Conservation (phyloP, 2,888 invertebrate genomes). For the Erpobdella octoculata region DNA sequence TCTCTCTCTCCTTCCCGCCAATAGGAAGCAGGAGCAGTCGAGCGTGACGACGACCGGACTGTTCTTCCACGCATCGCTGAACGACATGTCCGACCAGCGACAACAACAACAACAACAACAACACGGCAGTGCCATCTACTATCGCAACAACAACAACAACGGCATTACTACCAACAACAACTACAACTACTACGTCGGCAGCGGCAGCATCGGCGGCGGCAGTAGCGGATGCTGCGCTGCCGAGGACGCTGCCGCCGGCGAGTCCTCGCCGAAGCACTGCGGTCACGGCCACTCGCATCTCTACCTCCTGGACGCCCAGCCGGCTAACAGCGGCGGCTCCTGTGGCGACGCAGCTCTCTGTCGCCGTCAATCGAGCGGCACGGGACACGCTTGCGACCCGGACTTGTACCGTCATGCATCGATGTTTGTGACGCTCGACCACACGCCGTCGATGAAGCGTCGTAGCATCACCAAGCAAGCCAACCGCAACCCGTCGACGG, state of each 20-base stretch:
- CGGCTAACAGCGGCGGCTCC: neutral
- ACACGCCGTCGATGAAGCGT: neutral
- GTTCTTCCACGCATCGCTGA: neutral
- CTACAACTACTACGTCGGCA: neutral
- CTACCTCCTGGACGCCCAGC: neutral
- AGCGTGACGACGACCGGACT: conserved; percentile 5
- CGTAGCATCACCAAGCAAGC: neutral
- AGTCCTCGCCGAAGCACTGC: neutral
- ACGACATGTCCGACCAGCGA: neutral
- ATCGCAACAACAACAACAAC: conserved; percentile 9
- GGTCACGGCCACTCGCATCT: neutral
- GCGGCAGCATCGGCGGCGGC: neutral
- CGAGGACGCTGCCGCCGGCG: neutral
- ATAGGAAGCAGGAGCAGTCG: neutral
- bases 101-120: conserved; percentile 13
- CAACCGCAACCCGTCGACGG: neutral
- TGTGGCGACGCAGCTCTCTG: no score
- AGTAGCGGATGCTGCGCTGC: no score
- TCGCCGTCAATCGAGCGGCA: neutral
- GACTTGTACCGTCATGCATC: conserved; percentile 10
- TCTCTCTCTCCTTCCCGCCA: no score
- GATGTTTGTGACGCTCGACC: neutral
- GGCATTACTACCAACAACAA: neutral
- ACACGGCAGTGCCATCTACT: neutral
- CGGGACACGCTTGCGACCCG: neutral